Evolutionary conservation across 2,888 invertebrate species (phyloP).

Genomic region (Leptinotarsa rubiginosa): DNA sequence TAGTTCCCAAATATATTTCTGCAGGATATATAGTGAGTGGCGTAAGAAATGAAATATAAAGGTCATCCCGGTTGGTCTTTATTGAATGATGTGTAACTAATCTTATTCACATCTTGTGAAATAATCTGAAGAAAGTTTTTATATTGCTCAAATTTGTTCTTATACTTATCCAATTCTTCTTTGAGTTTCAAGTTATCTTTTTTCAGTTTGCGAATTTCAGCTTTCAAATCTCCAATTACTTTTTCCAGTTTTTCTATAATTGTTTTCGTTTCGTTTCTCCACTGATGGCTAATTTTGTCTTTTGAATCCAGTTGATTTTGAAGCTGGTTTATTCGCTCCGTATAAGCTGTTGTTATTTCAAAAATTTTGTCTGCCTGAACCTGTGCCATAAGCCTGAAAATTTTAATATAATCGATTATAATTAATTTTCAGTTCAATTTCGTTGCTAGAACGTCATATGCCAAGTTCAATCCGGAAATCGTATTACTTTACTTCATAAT

Average conservation of each 20-base stretch:
- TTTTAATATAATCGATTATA: neutral
- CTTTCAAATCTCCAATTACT: slow-evolving; percentile 69
- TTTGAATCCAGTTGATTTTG: slow-evolving; percentile 72
- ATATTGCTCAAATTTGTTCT: slow-evolving; percentile 52
- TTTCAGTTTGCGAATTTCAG: slow-evolving; percentile 70
- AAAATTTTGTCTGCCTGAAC: slow-evolving; percentile 36
- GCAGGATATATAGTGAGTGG: too few species aligned
- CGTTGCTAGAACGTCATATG: too few species aligned
- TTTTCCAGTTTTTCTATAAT: slow-evolving; percentile 74
- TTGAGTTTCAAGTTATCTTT: slow-evolving; percentile 64
- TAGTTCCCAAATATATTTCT: too few species aligned
- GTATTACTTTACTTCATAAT: too few species aligned
- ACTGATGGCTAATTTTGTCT: slow-evolving; percentile 72
- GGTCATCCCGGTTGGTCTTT: slow-evolving; percentile 7
- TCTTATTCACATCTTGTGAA: slow-evolving; percentile 33
- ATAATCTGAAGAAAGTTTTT: slow-evolving; percentile 33
- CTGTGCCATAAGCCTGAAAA: slow-evolving; percentile 43
- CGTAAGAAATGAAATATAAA: neutral
- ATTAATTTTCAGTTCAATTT: too few species aligned
- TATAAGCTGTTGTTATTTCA: slow-evolving; percentile 48
- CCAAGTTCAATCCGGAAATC: too few species aligned
- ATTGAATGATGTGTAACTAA: slow-evolving; percentile 27
- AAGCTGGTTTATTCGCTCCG: slow-evolving; percentile 67
- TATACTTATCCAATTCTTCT: slow-evolving; percentile 60
- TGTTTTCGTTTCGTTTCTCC: slow-evolving; percentile 74